Conservation (phyloP, 2,888 invertebrate species). For the Rambutsinella grinnellia region DNA sequence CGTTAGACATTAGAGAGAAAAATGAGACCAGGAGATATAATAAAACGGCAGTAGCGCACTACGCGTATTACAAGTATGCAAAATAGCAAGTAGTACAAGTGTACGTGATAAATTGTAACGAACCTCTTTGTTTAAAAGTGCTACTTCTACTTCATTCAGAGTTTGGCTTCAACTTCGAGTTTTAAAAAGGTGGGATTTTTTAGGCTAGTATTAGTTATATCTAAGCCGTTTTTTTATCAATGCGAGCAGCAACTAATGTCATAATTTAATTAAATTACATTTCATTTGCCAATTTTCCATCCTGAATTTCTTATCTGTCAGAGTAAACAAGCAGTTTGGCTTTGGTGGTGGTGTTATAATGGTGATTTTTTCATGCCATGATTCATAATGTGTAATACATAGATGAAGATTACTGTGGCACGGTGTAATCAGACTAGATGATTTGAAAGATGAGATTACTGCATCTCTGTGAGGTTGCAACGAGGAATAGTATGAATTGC, state of each 20-base stretch:
- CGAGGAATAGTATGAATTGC: background rate
- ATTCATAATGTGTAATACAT: background rate
- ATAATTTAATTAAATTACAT: constrained; percentile 47
- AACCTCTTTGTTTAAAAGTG: background rate
- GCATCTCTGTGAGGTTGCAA: background rate
- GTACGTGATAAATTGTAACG: constrained; percentile 44
- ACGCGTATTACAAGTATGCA: constrained; percentile 32
- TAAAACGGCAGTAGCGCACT: constrained; percentile 24
- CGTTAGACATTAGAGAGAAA: constrained; percentile 20
- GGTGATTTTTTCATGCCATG: background rate
- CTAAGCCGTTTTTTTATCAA: constrained; percentile 1
- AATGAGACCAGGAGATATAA: constrained; percentile 45
- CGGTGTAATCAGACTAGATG: background rate
- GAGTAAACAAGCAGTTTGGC: background rate
- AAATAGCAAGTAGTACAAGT: constrained; percentile 42
- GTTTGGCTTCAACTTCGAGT: background rate
- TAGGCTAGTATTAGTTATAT: background rate
- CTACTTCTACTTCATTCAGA: background rate
- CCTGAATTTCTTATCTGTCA: too few relatives aligned
- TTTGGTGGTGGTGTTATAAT: background rate
- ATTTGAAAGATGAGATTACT: too few relatives aligned
- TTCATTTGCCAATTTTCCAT: constrained; percentile 21
- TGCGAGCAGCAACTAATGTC: constrained; percentile 30
- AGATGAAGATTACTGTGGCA: background rate
- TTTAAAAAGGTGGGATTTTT: background rate